A percentile compares a stretch with the other conserved stretches of the same genome.
phyloP scores from a whole-genome alignment of 2,888 invertebrate genomes.

The Griposia aprilina region DNA sequence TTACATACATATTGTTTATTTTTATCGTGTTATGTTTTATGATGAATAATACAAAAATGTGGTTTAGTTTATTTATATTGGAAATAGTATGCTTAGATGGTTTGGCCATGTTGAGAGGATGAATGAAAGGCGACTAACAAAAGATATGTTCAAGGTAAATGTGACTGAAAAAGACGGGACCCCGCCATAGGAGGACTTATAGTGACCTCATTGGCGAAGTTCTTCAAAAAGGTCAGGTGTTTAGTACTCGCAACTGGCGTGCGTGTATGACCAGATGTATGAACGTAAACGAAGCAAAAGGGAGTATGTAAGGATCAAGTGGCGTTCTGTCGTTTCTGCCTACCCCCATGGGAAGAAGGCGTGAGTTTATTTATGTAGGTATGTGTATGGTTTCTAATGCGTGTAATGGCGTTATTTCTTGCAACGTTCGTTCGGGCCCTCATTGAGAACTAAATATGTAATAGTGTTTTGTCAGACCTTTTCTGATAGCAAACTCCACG shows the following conservation, averaged over 20 bases:
- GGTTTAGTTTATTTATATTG: neutral
- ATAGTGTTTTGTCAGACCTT: conserved; percentile 43
- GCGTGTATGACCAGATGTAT: neutral
- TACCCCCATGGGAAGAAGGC: neutral
- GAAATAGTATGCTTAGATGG: neutral
- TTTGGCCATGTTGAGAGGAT: neutral
- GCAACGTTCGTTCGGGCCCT: conserved; percentile 10
- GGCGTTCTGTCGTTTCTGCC: neutral
- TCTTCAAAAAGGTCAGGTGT: neutral
- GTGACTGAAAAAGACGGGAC: too few species aligned
- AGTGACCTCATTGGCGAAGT: neutral
- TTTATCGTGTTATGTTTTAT: neutral
- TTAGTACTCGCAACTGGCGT: neutral
- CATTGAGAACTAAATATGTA: conserved; percentile 21
- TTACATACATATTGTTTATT: neutral
- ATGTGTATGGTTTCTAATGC: conserved; percentile 8
- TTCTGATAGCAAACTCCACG: conserved; percentile 24
- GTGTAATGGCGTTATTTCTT: conserved; percentile 23
- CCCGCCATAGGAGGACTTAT: neutral
- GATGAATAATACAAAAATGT: neutral
- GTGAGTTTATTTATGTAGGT: neutral
- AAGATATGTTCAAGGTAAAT: neutral
- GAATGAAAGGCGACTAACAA: neutral
- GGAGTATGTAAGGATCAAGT: neutral
- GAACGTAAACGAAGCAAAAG: neutral